Evolutionary conservation across 2,888 invertebrate genomes (phyloP), one percentile per base, ranked within the genome.

Genomic region (Nephrotoma appendiculata): DNA sequence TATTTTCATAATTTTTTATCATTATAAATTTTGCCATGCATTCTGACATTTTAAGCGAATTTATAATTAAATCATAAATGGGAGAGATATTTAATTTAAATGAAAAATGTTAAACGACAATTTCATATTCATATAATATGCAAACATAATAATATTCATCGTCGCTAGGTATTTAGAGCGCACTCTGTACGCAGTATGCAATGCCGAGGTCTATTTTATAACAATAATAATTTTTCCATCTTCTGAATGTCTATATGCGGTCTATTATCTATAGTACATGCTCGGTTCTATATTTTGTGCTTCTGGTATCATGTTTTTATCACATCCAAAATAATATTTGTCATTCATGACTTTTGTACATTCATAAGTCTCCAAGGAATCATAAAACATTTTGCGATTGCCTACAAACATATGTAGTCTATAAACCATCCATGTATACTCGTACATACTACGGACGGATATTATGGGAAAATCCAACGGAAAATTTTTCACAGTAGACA

Each of bases 251-350:
- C 48, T 48, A 31, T 48, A 31, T 31, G 31, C 31, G 12, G 12
- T 48, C 7, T 48, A 48, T 31, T 31, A 31, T 31, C 31, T 48
- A 48, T 7, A 12, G 12, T 48, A 12, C 12, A 12, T 48, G 48
- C 31, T 31, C 48, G 48, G 12, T 12, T 48, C 48, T 48, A 71
- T 71, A 7, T 71, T 15, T 6, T 57, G 15, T 71, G 31, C 71
- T 71, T 71, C 71, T 71, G 71, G 71, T 71, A 71, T 71, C 71
- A 71, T 71, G 71, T 71, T 84, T 84, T 84, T 84, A 84, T 84
- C 84, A 84, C 84, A 84, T 84, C 84, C 84, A 11, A 84, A 84
- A 71, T 84, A 42, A 84, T 84, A 84, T 84, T 84, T 84, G 84
- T 84, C 84, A 84, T 84, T 84, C 84, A 84, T 84, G 84, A 84